Evolutionary conservation across 2,797 vertebrate species (phyloP), one percentile per base, ranked within the genome.

Genomic region (Ceyx erithaca): DNA sequence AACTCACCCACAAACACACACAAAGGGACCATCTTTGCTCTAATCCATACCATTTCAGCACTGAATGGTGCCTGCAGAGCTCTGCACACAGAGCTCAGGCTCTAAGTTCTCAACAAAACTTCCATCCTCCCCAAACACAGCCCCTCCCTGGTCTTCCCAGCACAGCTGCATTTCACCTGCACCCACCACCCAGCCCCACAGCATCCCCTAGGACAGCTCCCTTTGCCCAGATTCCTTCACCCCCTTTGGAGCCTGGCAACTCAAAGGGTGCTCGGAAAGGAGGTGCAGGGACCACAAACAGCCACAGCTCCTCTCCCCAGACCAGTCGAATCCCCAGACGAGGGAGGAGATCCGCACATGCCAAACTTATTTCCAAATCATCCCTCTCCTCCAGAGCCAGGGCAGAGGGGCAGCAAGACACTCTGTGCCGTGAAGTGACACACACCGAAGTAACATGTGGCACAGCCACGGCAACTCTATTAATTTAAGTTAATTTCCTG

Each of bases 401-500:
- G 90, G 93, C 75, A 66, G 69, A 21, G 79, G 80, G 90, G 79
- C 93, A 96, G 70, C 57, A 45, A 72, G 83, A 43, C 77, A 23
- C 93, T 78, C 41, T 40, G 52, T 33, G 87, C 80, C 33, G 5
- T 19, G 55, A 93, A 91, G 80, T 75, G 73, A 67, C 87, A 61
- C 48, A 18, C 85, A 80, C 81, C 19, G 1, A 85, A 79, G 92
- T 89, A 94, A 87, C 95, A 72, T 84, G 94, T 82, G 66, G 80
- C 94, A 90, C 92, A 62, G 88, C 57, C 96, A 75, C 95, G 83
- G 93, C 94, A 93, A 94, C 91, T 94, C 97, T 45, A 95, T 96
- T 97, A 95, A 97, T 97, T 96, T 95, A 89, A 97, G 94, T 96
- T 96, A 96, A 97, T 94, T 97, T 96, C 97, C 97, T 95, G 89